These are phyloP conservation scores for Drosophila tsacasi DNA, from an alignment of 1,140 invertebrate species.

Conservation along the genomic window DNA sequence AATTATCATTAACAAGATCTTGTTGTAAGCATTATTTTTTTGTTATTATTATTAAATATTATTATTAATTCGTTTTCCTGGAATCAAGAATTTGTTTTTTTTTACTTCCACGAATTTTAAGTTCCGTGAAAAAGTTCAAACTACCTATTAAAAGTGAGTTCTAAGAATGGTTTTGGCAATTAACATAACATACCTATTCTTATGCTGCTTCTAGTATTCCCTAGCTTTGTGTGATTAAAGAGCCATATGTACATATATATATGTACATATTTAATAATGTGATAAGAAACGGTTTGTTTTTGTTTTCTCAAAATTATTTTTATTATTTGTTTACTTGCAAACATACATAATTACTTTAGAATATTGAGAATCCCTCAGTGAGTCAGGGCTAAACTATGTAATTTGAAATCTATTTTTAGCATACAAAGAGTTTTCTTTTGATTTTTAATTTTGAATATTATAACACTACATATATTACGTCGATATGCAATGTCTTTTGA, in stretches of 20 bases:
- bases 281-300: not conserved
- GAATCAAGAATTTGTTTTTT: not conserved
- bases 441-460: no score
- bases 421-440: no score
- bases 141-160: no score
- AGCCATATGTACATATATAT: not conserved
- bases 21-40: no score
- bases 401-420: not conserved
- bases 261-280: not conserved
- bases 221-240: not conserved
- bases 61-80: not conserved
- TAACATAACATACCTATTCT: not conserved
- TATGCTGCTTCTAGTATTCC: not conserved
- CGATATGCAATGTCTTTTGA: no score
- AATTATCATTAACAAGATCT: no score
- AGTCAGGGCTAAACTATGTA: not conserved
- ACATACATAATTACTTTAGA: not conserved
- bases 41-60: not conserved
- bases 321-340: not conserved
- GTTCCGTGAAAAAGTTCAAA: not conserved
- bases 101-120: not conserved
- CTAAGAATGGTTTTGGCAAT: not conserved
- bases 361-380: no score
- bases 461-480: no score
- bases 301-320: not conserved